phyloP scores from a whole-genome alignment of 2,888 invertebrate species.

The Caenorhabditis auriculariae region DNA sequence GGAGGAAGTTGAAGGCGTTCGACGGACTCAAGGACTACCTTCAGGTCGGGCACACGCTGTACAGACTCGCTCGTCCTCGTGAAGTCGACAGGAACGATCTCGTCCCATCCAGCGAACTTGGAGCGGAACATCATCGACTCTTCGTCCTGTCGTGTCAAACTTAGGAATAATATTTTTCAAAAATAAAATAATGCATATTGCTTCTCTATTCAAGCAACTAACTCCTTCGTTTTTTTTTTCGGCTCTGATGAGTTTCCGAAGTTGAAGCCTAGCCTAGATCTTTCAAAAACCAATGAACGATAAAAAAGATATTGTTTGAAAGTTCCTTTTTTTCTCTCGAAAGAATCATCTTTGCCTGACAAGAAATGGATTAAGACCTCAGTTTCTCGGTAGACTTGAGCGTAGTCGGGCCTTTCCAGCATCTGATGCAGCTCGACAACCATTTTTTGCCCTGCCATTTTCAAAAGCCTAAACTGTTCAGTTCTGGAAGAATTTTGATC shows the following conservation, averaged over 20 bases:
- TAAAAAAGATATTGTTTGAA: too few species aligned
- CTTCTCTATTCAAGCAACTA: too few species aligned
- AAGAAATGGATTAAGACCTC: conserved; percentile 31
- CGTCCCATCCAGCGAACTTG: conserved; percentile 96
- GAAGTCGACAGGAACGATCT: conserved; percentile 97
- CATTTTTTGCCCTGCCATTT: conserved; percentile 60
- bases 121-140: conserved; percentile 81
- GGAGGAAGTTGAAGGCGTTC: neutral
- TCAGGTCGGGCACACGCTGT: conserved; percentile 91
- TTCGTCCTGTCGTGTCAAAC: too few species aligned
- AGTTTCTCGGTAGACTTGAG: conserved; percentile 71
- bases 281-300: too few species aligned
- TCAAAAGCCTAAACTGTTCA: conserved; percentile 33
- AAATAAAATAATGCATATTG: too few species aligned
- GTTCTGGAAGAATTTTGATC: neutral
- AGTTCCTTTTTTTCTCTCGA: neutral
- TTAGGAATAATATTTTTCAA: too few species aligned
- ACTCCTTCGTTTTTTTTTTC: too few species aligned
- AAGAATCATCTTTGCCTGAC: neutral
- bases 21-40: conserved; percentile 62
- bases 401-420: conserved; percentile 81
- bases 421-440: conserved; percentile 82
- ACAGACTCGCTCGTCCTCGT: conserved; percentile 97
- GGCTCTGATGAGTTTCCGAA: too few species aligned
- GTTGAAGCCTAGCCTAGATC: too few species aligned